A percentile compares a stretch with the other conserved stretches of the same genome.
Conservation (phyloP, 2,113 vertebrate species). For the Orthonyx spaldingii region DNA sequence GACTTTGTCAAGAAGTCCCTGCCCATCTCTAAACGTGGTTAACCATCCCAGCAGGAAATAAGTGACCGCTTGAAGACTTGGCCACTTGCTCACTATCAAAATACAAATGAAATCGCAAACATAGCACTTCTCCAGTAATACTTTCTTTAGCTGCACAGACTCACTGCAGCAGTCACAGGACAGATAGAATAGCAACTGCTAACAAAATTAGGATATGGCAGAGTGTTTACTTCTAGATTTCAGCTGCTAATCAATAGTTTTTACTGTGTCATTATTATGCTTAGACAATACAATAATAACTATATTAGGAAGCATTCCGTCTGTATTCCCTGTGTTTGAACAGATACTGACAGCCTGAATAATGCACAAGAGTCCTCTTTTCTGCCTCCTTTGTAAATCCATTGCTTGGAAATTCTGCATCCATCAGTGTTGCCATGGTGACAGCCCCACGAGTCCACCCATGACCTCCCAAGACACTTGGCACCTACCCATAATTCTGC, state of each 20-base stretch:
- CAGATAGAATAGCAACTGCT: background rate
- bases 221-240: background rate
- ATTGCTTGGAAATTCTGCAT: constrained; percentile 21
- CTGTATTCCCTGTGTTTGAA: background rate
- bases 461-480: constrained; percentile 17
- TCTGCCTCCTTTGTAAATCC: background rate
- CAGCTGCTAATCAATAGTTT: background rate
- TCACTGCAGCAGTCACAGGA: background rate
- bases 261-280: background rate
- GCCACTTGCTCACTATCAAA: background rate
- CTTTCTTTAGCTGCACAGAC: background rate
- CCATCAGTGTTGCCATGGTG: constrained; percentile 23
- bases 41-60: background rate
- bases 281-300: background rate
- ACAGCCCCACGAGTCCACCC: background rate
- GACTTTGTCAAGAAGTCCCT: background rate
- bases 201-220: background rate
- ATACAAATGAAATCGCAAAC: background rate
- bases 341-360: background rate
- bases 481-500: constrained; percentile 2
- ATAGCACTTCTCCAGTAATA: background rate
- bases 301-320: background rate
- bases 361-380: background rate
- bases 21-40: background rate
- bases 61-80: background rate